A percentile compares a stretch with the other conserved stretches of the same genome.
These are phyloP conservation scores for Leuciscus waleckii DNA, from an alignment of 2,797 vertebrate genomes.

Conservation along the genomic window DNA sequence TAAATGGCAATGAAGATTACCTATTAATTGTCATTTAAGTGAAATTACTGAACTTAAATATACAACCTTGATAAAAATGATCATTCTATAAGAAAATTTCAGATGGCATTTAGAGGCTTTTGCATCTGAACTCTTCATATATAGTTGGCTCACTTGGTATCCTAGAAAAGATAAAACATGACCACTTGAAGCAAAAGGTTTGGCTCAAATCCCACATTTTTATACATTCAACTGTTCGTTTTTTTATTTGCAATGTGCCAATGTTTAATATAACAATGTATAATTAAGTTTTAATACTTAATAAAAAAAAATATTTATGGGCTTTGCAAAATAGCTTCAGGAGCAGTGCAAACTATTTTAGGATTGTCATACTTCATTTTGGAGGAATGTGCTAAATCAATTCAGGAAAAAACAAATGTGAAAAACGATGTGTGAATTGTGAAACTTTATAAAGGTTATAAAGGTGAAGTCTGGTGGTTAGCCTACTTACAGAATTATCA, in stretches of 20 bases:
- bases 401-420: background rate
- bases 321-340: constrained; percentile 3
- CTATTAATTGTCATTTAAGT: no score
- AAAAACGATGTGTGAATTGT: background rate
- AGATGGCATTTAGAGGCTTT: no score
- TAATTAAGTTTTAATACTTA: no score
- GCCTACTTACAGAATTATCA: background rate
- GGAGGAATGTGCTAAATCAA: background rate
- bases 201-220: background rate
- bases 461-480: background rate
- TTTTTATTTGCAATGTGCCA: background rate
- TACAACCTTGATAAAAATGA: no score
- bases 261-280: no score
- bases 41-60: no score
- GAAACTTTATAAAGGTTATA: background rate
- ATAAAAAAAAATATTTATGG: background rate
- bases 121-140: no score
- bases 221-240: background rate
- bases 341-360: background rate
- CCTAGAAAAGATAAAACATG: background rate
- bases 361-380: background rate
- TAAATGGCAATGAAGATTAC: no score
- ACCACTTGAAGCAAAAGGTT: background rate
- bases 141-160: background rate
- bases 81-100: no score